A percentile compares a stretch with the other conserved stretches of the same genome.
These are phyloP conservation scores for Acrobasis repandana DNA, from an alignment of 2,888 invertebrate genomes.

Conservation along the genomic window DNA sequence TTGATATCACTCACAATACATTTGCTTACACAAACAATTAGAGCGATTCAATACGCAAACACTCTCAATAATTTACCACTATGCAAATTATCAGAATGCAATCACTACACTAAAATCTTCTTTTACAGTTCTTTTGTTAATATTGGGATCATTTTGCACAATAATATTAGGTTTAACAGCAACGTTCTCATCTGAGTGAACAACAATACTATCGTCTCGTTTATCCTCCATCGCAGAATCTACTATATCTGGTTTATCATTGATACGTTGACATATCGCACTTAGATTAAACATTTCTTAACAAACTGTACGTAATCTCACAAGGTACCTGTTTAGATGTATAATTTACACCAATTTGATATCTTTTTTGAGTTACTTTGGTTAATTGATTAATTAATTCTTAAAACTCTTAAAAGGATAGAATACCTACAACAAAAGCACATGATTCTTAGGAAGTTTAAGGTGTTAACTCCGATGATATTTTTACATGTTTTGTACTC, in stretches of 20 bases:
- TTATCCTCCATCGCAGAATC: background rate
- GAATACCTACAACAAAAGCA: background rate
- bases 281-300: constrained; percentile 17
- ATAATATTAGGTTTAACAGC: background rate
- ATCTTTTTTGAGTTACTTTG: background rate
- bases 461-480: no score
- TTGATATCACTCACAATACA: constrained; percentile 28
- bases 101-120: constrained; percentile 6
- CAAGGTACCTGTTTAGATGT: background rate
- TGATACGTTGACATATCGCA: constrained; percentile 18
- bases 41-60: constrained; percentile 23
- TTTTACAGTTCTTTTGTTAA: background rate
- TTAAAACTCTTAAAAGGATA: background rate
- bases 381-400: background rate
- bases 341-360: background rate
- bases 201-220: constrained; percentile 1
- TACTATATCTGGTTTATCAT: constrained; percentile 3
- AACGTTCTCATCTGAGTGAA: background rate
- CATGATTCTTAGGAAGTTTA: background rate
- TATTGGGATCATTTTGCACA: constrained; percentile 8
- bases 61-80: constrained; percentile 29
- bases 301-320: background rate
- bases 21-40: constrained; percentile 30
- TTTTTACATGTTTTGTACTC: no score
- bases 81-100: constrained; percentile 30